These are phyloP conservation scores for Adela reaumurella DNA, from an alignment of 2,888 invertebrate genomes.

Conservation along the genomic window DNA sequence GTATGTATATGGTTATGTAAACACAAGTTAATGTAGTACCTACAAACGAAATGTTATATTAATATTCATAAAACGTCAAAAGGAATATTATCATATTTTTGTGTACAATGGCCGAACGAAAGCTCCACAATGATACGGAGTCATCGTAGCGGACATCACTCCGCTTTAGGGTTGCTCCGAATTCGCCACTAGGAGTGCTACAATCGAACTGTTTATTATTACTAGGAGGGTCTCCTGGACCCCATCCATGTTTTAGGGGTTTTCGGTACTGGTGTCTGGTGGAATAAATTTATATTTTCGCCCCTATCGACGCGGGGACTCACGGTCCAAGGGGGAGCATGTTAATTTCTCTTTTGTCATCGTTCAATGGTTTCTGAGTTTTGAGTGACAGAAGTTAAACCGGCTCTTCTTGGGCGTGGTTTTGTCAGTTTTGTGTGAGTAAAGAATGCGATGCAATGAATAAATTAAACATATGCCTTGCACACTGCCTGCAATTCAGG, in stretches of 20 bases:
- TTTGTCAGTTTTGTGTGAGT: constrained; percentile 10
- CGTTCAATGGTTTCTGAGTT: constrained; percentile 12
- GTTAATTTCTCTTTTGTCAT: constrained; percentile 44
- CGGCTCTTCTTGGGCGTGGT: constrained; percentile 24
- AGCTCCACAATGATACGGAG: neutral
- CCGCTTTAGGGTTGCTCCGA: neutral
- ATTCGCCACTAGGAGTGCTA: neutral
- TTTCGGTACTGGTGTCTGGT: constrained; percentile 18
- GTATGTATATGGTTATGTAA: too few relatives aligned
- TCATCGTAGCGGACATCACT: neutral
- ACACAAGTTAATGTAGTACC: too few relatives aligned
- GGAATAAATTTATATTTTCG: constrained; percentile 48
- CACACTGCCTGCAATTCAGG: too few relatives aligned
- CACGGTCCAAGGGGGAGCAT: constrained; percentile 12
- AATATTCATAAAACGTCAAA: constrained; percentile 28
- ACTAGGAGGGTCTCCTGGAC: constrained; percentile 19
- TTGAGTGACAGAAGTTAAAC: constrained; percentile 31
- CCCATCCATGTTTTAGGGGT: constrained; percentile 24
- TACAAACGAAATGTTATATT: constrained; percentile 17
- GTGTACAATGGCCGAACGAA: neutral
- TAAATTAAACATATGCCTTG: constrained; percentile 12
- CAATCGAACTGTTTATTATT: neutral
- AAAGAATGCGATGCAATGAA: constrained; percentile 14
- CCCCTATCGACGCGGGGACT: constrained; percentile 18
- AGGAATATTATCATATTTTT: constrained; percentile 6